These are phyloP conservation scores for Caranx melampygus DNA, from an alignment of 2,113 vertebrate species.

Conservation along the genomic window DNA sequence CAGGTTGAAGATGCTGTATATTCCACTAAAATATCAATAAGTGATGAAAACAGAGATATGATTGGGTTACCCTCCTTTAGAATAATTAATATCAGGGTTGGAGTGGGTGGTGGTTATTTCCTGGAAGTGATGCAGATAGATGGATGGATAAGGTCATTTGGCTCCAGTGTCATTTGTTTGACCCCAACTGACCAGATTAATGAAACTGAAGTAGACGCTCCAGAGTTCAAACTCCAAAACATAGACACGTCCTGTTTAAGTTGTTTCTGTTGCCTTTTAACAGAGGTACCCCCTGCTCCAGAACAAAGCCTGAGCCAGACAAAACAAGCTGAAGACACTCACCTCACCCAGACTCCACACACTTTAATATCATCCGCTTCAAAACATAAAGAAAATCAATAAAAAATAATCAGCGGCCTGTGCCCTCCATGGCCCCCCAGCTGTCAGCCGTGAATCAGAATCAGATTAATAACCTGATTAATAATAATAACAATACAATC, in stretches of 20 bases:
- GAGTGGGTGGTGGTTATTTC: not conserved
- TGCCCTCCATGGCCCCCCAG: constrained; percentile 57
- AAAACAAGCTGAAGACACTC: constrained; percentile 82
- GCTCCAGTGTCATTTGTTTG: not conserved
- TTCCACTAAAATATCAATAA: not conserved
- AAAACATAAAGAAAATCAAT: constrained; percentile 80
- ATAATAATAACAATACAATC: constrained; percentile 59
- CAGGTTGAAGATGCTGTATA: not conserved
- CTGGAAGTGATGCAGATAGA: constrained; percentile 13
- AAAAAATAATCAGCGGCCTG: constrained; percentile 70
- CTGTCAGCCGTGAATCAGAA: constrained; percentile 60
- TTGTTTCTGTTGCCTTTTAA: not conserved
- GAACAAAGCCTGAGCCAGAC: constrained; percentile 68
- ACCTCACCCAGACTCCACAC: constrained; percentile 57
- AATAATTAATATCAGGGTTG: not conserved
- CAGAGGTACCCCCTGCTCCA: constrained; percentile 1
- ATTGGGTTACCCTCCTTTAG: not conserved
- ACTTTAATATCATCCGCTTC: constrained; percentile 72
- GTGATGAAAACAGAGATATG: not conserved
- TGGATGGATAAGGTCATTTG: constrained; percentile 11
- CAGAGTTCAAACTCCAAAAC: constrained; percentile 2
- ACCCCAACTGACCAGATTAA: not conserved
- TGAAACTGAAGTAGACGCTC: not conserved
- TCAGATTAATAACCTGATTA: constrained; percentile 65
- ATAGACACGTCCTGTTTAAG: not conserved